Percentiles rank a stretch among this genome's conserved stretches.
These are phyloP conservation scores for Encarsia formosa DNA, from an alignment of 2,888 invertebrate species.

Conservation along the genomic window DNA sequence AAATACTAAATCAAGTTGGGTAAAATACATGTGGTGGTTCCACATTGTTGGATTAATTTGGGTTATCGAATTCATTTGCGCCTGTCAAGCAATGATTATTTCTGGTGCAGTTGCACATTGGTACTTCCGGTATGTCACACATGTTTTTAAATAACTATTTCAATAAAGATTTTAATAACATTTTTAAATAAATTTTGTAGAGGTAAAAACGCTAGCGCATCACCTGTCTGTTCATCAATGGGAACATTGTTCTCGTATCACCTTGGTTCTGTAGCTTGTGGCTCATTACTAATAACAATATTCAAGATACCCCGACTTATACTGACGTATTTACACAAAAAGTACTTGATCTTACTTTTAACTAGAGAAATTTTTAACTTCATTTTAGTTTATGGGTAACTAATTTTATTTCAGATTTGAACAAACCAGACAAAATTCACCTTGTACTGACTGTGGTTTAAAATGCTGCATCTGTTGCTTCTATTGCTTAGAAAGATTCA, in stretches of 20 bases:
- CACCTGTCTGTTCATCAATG: slow-evolving; percentile 68
- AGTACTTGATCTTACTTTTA: slow-evolving; percentile 66
- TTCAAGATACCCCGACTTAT: slow-evolving; percentile 88
- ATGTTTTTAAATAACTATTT: slow-evolving; percentile 5
- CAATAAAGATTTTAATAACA: background rate
- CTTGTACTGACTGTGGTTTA: slow-evolving; percentile 70
- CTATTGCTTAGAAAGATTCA: slow-evolving; percentile 85
- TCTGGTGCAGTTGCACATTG: slow-evolving; percentile 90
- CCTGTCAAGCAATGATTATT: slow-evolving; percentile 90
- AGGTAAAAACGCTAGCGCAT: slow-evolving; percentile 63
- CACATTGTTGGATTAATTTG: slow-evolving; percentile 78
- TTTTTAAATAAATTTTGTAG: no score
- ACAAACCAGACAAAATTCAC: slow-evolving; percentile 65
- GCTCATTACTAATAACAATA: slow-evolving; percentile 87
- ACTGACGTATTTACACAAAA: slow-evolving; percentile 82
- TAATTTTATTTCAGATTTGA: slow-evolving; percentile 56
- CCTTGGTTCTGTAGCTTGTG: slow-evolving; percentile 91
- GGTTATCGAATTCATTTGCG: slow-evolving; percentile 91
- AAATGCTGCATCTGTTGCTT: slow-evolving; percentile 87
- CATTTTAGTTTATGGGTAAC: no score
- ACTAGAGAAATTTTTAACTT: no score
- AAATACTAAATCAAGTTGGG: slow-evolving; percentile 73
- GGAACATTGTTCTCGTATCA: slow-evolving; percentile 81
- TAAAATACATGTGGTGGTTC: slow-evolving; percentile 93
- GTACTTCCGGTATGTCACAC: slow-evolving; percentile 73